Evolutionary conservation across 2,888 invertebrate species (phyloP), one percentile per base, ranked within the genome.

Genomic region (Nomada ferruginata): DNA sequence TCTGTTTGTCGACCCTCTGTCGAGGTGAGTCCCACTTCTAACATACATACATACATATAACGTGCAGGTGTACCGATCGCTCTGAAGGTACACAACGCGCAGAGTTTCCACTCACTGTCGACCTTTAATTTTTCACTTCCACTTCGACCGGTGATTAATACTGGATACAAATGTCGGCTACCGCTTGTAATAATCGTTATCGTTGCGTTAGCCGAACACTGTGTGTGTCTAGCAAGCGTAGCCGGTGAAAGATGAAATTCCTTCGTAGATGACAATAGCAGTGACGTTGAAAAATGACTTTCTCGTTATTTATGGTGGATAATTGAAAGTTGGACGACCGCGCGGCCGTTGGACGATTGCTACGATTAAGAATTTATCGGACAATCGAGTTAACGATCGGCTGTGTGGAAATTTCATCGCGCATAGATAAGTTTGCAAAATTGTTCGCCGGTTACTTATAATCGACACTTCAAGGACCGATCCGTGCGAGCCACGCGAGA

Each of bases 1-100:
- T 4, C 92, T 98, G 52, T 96, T 98, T 84, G 96, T 99, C 69
- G 99, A 99, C 94, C 98, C 98, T 2, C 95, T 98, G 3, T 97
- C 97, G 87, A 97, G 97, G 96, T 97, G 94, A 94, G 94, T 84
- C 29, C 23, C 18, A 26, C 3, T 11, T 66, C 5, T 26, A 23
- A 42, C 18, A n/a, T 15, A 42, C 23, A 20, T 9, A 13, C 20
- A n/a, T n/a, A 23, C 10, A n/a, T 50, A 20, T 44, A 36, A 23
- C 18, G 23, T 11, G 50, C 55, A 29, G 9, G 7, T 20, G 20
- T n/a, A n/a, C 20, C 50, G 44, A 71, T 23, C n/a, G 36, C 50
- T 11, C 42, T n/a, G 61, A 69, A 20, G 23, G 52, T 11, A 26
- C 11, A 2, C 63, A n/a, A 44, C 78, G 7, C 47, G 47, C 2